These are phyloP conservation scores for Percopsis transmontana DNA, from an alignment of 2,113 vertebrate species.

Conservation along the genomic window DNA sequence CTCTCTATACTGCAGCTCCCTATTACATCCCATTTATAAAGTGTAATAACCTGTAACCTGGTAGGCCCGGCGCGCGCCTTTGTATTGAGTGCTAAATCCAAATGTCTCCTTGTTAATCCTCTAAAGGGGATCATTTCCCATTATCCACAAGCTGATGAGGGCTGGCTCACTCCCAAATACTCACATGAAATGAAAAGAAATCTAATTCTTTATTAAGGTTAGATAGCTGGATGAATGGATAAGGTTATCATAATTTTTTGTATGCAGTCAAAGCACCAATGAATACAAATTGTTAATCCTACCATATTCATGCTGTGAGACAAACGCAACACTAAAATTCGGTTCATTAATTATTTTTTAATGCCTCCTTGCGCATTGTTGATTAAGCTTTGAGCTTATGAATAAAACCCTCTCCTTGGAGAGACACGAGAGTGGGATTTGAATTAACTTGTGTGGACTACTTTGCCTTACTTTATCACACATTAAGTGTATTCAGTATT, in stretches of 20 bases:
- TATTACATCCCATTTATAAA: neutral
- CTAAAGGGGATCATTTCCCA: constrained; percentile 33
- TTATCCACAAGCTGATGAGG: constrained; percentile 41
- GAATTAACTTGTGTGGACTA: constrained; percentile 57
- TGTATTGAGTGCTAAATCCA: constrained; percentile 28
- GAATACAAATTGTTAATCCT: constrained; percentile 39
- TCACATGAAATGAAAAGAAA: constrained; percentile 25
- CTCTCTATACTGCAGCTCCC: neutral
- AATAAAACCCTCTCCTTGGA: constrained; percentile 58
- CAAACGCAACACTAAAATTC: constrained; percentile 59
- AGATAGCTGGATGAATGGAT: constrained; percentile 42
- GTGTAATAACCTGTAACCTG: too few species aligned
- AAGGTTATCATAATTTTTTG: constrained; percentile 18
- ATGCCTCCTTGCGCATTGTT: constrained; percentile 59
- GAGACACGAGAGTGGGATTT: constrained; percentile 46
- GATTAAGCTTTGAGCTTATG: constrained; percentile 62
- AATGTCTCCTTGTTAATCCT: constrained; percentile 45
- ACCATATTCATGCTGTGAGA: constrained; percentile 52
- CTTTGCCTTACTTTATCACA: constrained; percentile 59
- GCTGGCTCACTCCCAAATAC: constrained; percentile 14
- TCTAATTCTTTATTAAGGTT: constrained; percentile 46
- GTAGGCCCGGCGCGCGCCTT: constrained; percentile 11
- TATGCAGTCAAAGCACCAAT: constrained; percentile 18
- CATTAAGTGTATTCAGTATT: constrained; percentile 39
- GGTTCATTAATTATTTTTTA: constrained; percentile 62